Base-by-base conservation (phyloP, 1,140 invertebrate genomes). In the Belonocnema kinseyi region DNA sequence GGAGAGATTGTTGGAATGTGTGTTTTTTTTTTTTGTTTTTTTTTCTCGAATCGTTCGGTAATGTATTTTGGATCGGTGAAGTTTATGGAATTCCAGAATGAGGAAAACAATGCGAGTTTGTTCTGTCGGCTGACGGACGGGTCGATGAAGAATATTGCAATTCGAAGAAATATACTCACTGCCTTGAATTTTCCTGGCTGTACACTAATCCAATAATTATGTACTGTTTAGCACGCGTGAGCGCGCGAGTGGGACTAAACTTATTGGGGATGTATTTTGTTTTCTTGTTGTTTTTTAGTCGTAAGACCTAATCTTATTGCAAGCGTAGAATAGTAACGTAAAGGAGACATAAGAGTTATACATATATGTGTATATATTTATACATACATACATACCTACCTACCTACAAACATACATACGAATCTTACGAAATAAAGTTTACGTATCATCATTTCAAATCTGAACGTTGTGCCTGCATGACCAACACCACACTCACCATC, bases 331-430 rank as follows among this genome's bases (percentile, higher is more conserved):
- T 17, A 76, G 61, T 73, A 75, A 81, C 74, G 75, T 77, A 76
- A 84, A 75, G 7, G 53, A 75, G 82, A 66, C 61, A 66, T 66
- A 66, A 66, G 40, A 66, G 61, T 66, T 66, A 66, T 66, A 78
- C 46, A 85, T 80, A 84, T 76, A 85, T 77, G 72, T 85, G 78
- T 86, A 86, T 84, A 86, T 87, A 87, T 84, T 83, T 86, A 85
- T 86, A 87, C 81, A 33, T 33, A 33, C 76, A 80, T 84, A 85
- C 51, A 56, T 82, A 80, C 77, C 73, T 75, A 77, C 74, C 78
- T 80, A 66, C 52, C 21, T 26, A 26, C 21, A 26, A 66, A 66
- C 61, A 66, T 66, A 66, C 33, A 56, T 78, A 80, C 79, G 73
- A 83, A 82, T 82, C 72, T 85, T 77, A 82, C 50, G 73, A 82